phyloP scores from a whole-genome alignment of 2,797 vertebrate genomes.

The Xenopus petersii region DNA sequence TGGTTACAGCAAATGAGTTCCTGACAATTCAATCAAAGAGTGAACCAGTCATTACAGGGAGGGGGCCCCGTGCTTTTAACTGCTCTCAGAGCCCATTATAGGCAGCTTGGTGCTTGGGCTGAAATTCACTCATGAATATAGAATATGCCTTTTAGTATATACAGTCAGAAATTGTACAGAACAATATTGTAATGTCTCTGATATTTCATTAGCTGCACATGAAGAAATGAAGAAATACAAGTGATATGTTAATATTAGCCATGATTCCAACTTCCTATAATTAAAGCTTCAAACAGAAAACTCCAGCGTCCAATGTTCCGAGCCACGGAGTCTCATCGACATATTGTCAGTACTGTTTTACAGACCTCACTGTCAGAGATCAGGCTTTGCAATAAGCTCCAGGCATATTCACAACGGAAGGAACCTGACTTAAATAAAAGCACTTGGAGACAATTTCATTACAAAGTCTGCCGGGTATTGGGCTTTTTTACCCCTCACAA shows the following conservation, averaged over 20 bases:
- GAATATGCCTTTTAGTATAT: too few species aligned
- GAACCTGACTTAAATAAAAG: conserved; percentile 20
- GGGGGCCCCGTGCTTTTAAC: not conserved
- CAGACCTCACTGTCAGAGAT: conserved; percentile 27
- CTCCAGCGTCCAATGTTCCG: conserved; percentile 10
- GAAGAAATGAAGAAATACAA: too few species aligned
- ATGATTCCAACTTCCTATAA: conserved; percentile 1
- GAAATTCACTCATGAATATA: too few species aligned
- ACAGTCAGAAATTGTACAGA: too few species aligned
- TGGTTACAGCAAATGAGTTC: not conserved
- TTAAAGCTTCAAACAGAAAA: conserved; percentile 13
- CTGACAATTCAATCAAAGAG: not conserved
- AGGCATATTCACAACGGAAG: conserved; percentile 5
- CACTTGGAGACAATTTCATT: conserved; percentile 23
- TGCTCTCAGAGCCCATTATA: too few species aligned
- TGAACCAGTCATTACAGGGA: not conserved
- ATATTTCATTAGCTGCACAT: too few species aligned
- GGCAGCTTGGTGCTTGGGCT: too few species aligned
- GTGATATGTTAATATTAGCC: not conserved
- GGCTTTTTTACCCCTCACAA: not conserved
- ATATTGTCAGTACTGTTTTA: conserved; percentile 21
- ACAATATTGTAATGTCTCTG: too few species aligned
- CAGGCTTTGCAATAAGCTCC: conserved; percentile 17
- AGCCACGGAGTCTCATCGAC: conserved; percentile 21
- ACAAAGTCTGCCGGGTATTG: conserved; percentile 24